phyloP scores from a whole-genome alignment of 2,113 vertebrate species.

The Dromiciops gliroides region DNA sequence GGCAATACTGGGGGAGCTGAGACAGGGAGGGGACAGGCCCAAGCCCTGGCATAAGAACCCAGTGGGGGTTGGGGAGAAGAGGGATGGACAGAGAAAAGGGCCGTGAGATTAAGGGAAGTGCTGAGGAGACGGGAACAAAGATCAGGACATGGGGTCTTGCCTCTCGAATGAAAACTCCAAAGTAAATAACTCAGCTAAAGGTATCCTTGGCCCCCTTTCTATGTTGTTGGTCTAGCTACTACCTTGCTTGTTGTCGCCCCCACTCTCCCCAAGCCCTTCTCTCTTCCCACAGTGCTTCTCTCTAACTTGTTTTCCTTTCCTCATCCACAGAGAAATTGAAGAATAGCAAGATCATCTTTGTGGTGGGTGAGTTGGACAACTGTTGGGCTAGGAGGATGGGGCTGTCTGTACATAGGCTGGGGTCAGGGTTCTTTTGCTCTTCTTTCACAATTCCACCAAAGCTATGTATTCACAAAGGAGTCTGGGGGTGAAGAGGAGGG shows the following conservation, averaged over 20 bases:
- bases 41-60: neutral
- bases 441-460: neutral
- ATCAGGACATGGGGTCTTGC: conserved; percentile 32
- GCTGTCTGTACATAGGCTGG: neutral
- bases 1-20: neutral
- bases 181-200: conserved; percentile 39
- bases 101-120: neutral
- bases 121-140: fast-evolving
- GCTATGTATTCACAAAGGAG: neutral
- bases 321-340: conserved; percentile 93
- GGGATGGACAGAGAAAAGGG: neutral
- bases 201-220: neutral
- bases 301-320: conserved; percentile 3
- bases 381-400: neutral
- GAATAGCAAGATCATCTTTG: conserved; percentile 96
- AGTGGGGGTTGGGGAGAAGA: neutral
- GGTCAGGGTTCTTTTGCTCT: neutral
- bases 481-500: neutral
- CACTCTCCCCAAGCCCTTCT: neutral
- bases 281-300: neutral
- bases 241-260: conserved; percentile 28
- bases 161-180: neutral
- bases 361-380: conserved; percentile 92
- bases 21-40: conserved; percentile 12
- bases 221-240: fast-evolving